Evolutionary conservation across 2,888 invertebrate species (phyloP).

Genomic region (Mythimna ferrago): DNA sequence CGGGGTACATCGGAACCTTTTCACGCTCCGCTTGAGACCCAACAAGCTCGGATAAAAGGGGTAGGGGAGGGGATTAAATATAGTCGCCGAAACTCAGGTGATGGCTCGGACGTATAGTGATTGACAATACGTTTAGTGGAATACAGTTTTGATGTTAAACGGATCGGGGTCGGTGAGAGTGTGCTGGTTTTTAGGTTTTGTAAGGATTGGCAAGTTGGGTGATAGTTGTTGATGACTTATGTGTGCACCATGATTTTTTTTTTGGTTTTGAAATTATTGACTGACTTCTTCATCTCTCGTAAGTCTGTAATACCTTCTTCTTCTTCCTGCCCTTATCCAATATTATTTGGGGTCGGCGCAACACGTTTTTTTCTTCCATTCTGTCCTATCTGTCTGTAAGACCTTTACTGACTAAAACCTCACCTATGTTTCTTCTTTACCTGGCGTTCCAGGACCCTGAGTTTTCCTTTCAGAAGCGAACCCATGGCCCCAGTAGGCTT

Average conservation of each 20-base stretch:
- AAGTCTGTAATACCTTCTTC: too few species aligned
- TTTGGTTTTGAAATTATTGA: too few species aligned
- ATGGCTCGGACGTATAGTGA: conserved; percentile 61
- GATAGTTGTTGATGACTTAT: conserved; percentile 1
- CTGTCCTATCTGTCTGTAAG: too few species aligned
- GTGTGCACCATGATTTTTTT: background rate
- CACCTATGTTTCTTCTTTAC: too few species aligned
- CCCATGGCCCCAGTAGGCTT: too few species aligned
- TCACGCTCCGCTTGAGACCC: conserved; percentile 78
- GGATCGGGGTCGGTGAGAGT: conserved; percentile 1
- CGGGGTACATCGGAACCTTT: conserved; percentile 75
- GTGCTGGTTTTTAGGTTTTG: conserved; percentile 18
- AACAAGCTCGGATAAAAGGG: conserved; percentile 71
- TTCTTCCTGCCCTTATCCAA: too few species aligned
- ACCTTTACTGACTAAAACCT: too few species aligned
- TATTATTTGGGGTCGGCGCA: too few species aligned
- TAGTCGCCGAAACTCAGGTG: conserved; percentile 67
- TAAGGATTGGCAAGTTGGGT: conserved; percentile 2
- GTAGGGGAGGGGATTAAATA: conserved; percentile 64
- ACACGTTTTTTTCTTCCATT: too few species aligned
- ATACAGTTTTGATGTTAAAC: conserved; percentile 57
- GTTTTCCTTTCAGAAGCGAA: too few species aligned
- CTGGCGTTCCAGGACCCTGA: too few species aligned
- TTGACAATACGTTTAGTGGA: conserved; percentile 63
- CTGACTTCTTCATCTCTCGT: too few species aligned